phyloP scores from a whole-genome alignment of 2,888 invertebrate species.

The Epirrhoe tristata region DNA sequence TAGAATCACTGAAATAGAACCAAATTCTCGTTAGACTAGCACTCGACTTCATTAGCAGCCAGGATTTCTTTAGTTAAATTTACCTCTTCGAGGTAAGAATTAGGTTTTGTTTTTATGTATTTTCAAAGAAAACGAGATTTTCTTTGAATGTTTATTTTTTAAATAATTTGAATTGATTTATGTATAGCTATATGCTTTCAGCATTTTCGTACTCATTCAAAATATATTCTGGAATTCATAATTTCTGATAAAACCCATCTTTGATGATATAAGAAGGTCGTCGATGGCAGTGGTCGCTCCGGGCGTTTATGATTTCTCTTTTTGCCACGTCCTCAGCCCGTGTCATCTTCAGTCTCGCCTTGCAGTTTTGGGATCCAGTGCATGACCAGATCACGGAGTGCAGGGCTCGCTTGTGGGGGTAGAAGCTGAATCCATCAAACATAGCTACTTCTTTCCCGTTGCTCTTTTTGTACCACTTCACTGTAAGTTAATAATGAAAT shows the following conservation, averaged over 20 bases:
- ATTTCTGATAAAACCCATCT: constrained; percentile 36
- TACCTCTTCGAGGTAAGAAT: neutral
- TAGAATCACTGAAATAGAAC: constrained; percentile 61
- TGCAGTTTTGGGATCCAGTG: constrained; percentile 37
- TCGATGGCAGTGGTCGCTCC: constrained; percentile 43
- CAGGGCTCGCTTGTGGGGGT: constrained; percentile 37
- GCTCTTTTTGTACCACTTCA: constrained; percentile 47
- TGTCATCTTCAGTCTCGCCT: constrained; percentile 33
- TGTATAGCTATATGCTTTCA: too few species aligned
- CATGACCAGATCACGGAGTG: constrained; percentile 37
- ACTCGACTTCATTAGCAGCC: neutral
- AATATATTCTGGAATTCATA: constrained; percentile 7
- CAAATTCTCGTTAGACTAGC: constrained; percentile 17
- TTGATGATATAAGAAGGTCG: constrained; percentile 35
- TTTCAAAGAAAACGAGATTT: too few species aligned
- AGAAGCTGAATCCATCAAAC: constrained; percentile 42
- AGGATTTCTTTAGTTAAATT: neutral
- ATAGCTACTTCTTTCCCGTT: constrained; percentile 47
- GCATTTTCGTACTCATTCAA: too few species aligned
- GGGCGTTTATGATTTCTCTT: constrained; percentile 26
- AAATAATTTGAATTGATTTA: too few species aligned
- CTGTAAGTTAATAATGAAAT: constrained; percentile 28
- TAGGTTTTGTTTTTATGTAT: too few species aligned
- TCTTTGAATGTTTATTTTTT: too few species aligned
- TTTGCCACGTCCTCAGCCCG: constrained; percentile 20